Conservation (phyloP, 2,888 invertebrate genomes). For the Augiades crinisus region DNA sequence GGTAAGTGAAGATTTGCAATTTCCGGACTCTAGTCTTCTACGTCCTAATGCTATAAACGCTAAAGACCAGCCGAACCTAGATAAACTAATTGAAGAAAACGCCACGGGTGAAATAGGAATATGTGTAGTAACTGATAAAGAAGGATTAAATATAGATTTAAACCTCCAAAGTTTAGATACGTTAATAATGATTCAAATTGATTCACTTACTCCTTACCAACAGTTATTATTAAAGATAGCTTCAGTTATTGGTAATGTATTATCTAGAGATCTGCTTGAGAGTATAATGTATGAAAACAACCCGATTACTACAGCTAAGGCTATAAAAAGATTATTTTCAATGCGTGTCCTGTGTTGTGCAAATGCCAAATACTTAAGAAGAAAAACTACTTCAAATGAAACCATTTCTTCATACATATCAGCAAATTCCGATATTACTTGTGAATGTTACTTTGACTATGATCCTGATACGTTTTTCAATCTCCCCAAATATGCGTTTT, state of each 20-base stretch:
- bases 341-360: slow-evolving; percentile 80
- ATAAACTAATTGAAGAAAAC: slow-evolving; percentile 50
- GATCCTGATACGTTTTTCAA: slow-evolving; percentile 51
- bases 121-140: slow-evolving; percentile 58
- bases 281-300: slow-evolving; percentile 78
- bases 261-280: slow-evolving; percentile 76
- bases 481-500: slow-evolving; percentile 79
- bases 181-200: slow-evolving; percentile 77
- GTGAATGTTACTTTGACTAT: slow-evolving; percentile 65
- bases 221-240: slow-evolving; percentile 82
- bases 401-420: slow-evolving; percentile 34
- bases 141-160: slow-evolving; percentile 58
- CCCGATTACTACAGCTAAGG: slow-evolving; percentile 66
- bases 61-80: slow-evolving; percentile 51
- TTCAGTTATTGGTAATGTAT: slow-evolving; percentile 78
- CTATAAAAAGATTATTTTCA: slow-evolving; percentile 78
- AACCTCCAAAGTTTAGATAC: slow-evolving; percentile 69
- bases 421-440: slow-evolving; percentile 41
- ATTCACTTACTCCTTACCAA: slow-evolving; percentile 81
- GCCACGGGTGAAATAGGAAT: slow-evolving; percentile 48
- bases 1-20: slow-evolving; percentile 64
- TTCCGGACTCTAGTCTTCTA: slow-evolving; percentile 52
- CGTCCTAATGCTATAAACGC: slow-evolving; percentile 58
- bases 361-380: slow-evolving; percentile 42
- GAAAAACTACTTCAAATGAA: slow-evolving; percentile 36